Evolutionary conservation across 2,797 vertebrate species (phyloP), one percentile per base, ranked within the genome.

Genomic region (Denticeps clupeoides): DNA sequence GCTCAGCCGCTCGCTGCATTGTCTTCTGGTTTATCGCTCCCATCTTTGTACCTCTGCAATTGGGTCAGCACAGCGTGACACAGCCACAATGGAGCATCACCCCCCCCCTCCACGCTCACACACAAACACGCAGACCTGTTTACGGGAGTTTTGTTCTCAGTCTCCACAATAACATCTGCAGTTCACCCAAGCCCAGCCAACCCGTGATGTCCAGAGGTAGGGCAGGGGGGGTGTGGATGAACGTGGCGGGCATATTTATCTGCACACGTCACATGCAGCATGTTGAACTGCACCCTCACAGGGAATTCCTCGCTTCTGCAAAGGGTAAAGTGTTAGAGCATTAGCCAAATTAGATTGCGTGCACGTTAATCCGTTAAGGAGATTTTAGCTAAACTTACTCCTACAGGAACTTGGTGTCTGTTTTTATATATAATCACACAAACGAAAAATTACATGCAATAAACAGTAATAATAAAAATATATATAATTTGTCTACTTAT

Each of bases 11-110:
- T n/a, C 18, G 7, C 26, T 7, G 13, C 41, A 44, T 49, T 49
- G 47, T 55, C 8, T 11, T 24, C 9, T 44, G 46, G 13, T 2
- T 35, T n/a, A 27, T 49, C 45, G 15, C 24, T 48, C 45, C 4
- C 15, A 48, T 53, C 49, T 24, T 18, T 53, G 48, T 41, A 24
- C 47, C 24, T 18, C 3, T 9, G 51, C 29, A 37, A 13, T 43
- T 33, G 35, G 23, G 44, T 41, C 26, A 41, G 13, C 40, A 41
- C 46, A 54, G 51, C 21, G 27, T 42, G 47, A 45, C 25, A 37
- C 4, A 23, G 40, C 4, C 26, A 60, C 58, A 60, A 55, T 55
- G 29, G 53, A 29, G 41, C n/a, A n/a, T n/a, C n/a, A n/a, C 52
- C 51, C 33, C n/a, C n/a, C 5, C 2, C 31, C 4, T 31, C 13